Base-by-base conservation (phyloP, 1,140 invertebrate species). In the Cryptotermes secundus region DNA sequence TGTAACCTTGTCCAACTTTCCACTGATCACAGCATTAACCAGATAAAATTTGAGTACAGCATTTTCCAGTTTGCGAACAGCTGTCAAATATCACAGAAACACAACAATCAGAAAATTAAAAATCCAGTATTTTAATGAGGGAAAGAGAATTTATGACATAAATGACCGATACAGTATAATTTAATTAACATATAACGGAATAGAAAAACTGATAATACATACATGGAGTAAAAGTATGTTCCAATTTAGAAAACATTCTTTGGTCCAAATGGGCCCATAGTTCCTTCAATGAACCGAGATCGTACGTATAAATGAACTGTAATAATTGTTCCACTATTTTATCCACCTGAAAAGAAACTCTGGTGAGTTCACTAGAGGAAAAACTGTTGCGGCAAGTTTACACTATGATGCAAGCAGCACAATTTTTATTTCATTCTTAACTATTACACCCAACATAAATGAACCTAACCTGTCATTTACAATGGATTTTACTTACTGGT, bases 1-100 rank as follows among this genome's bases (percentile, higher is more conserved):
- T 65, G 93, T 92, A 79, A 98, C 93, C 90, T 96, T 97, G 35
- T 98, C 97, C 80, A 93, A 91, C 87, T 95, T 95, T 86, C 95
- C 95, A 84, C 94, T 96, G 81, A 95, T 92, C 22, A 95, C 91
- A 79, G 97, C 96, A 88, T 96, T 96, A 0, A 98, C 94, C 79
- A 99, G 88, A 88, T 98, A 99, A 88, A 97, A 93, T 88, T 98
- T 98, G 4, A 98, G 91, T 9, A 99, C 91, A 83, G 96, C 95
- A 87, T 95, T 96, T 89, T 99, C 97, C 84, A 99, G 90, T 90
- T 98, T 98, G 79, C 94, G 93, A 0, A 98, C 93, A 88, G 94
- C 95, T 95, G 87, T 84, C 91, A 92, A 85, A 86, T 38, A 86
- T 85, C 82, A 85, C 42, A 82, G 83, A 82, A 38, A 35, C 34